Evolutionary conservation across 2,888 invertebrate genomes (phyloP), one percentile per base, ranked within the genome.

Genomic region (Drosophila buzzatii): DNA sequence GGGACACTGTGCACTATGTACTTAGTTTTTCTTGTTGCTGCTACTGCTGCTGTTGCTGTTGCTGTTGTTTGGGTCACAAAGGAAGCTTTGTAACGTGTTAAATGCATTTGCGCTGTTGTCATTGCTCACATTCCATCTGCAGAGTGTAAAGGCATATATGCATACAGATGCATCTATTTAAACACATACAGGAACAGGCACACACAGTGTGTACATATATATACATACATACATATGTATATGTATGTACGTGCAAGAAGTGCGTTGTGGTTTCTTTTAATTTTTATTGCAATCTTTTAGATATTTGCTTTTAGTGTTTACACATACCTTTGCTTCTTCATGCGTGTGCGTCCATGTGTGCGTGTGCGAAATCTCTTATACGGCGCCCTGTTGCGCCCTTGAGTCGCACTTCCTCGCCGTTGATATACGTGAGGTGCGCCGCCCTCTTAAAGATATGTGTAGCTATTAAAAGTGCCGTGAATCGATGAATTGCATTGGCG

Each of bases 281-380:
- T 51, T 72, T 68, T 61, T 61, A 45, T 69, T 76, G 70, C 76
- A 79, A 61, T 79, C 70, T 53, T 57, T 57, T 53, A 55, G 56
- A 57, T 52, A 37, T 65, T 58, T 60, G n/a, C 63, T 41, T 78
- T 47, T 52, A 65, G 58, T 74, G 52, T 65, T 76, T 62, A 65
- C 57, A 27, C 41, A 42, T 33, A 23, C 41, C 20, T 47, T 35
- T 42, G 37, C 42, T 20, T 31, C 12, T n/a, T 33, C 14, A 9
- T 31, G n/a, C 23, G 16, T 55, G 18, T 2, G 35, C 8, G 51
- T 39, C 31, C 8, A 5, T 33, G 14, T 16, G n/a, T 37, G 44
- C 18, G 7, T 33, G 27, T 23, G 20, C 35, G 18, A 18, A 33
- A 12, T 10, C 39, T 47, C 45, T 47, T 67, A 31, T 41, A 35